A percentile compares a stretch with the other conserved stretches of the same genome.
phyloP scores from a whole-genome alignment of 2,797 vertebrate genomes.

The Gadopsis bispinosus region DNA sequence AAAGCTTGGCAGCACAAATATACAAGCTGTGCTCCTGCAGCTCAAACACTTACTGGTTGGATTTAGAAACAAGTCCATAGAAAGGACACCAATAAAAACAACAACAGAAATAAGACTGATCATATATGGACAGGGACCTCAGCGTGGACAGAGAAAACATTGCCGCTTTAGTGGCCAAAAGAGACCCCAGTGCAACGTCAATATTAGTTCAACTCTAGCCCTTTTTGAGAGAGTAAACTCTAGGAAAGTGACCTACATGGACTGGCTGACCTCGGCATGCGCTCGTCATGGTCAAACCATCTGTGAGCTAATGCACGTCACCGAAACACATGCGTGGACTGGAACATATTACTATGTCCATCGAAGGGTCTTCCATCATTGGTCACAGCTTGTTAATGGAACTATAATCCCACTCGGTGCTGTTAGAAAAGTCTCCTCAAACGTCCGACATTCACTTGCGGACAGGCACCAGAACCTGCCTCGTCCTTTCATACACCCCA shows the following conservation, averaged over 20 bases:
- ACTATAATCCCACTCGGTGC: slow-evolving; percentile 7
- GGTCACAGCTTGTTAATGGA: slow-evolving; percentile 1
- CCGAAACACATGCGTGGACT: slow-evolving; percentile 37
- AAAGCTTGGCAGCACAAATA: slow-evolving; percentile 70
- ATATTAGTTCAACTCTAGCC: slow-evolving; percentile 77
- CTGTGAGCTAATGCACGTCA: slow-evolving; percentile 54
- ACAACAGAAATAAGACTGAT: slow-evolving; percentile 58
- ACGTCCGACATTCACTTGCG: background rate
- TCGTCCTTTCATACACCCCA: slow-evolving; percentile 45
- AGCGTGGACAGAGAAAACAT: slow-evolving; percentile 55
- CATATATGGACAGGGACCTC: slow-evolving; percentile 37
- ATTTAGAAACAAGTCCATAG: slow-evolving; percentile 59
- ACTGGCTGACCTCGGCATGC: slow-evolving; percentile 52
- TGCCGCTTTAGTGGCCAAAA: slow-evolving; percentile 48
- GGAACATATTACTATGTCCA: slow-evolving; percentile 45
- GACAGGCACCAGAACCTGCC: slow-evolving; percentile 7
- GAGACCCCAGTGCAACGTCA: slow-evolving; percentile 62
- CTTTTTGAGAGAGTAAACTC: slow-evolving; percentile 63
- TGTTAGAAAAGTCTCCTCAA: background rate
- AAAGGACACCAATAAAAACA: slow-evolving; percentile 70
- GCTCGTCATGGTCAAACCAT: slow-evolving; percentile 57
- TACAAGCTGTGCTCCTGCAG: slow-evolving; percentile 55
- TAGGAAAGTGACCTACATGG: slow-evolving; percentile 58
- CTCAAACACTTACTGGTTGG: slow-evolving; percentile 54
- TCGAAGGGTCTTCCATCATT: slow-evolving; percentile 13